Percentiles rank a stretch among this genome's conserved stretches.
Evolutionary conservation across 2,113 vertebrate species (phyloP).

Genomic region (Turnix velox): DNA sequence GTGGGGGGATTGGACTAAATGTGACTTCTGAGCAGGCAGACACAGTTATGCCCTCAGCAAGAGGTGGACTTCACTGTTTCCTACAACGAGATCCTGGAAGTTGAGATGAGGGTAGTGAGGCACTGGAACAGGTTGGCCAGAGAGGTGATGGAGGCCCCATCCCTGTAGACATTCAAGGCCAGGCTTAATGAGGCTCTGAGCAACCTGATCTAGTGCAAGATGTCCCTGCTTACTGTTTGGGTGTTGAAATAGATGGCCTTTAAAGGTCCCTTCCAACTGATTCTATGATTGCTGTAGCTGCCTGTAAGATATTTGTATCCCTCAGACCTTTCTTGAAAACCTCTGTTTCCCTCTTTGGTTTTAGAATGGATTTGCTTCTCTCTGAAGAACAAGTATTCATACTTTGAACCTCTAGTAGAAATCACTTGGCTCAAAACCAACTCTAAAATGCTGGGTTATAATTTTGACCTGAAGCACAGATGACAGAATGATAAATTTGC

Average conservation of each 20-base stretch:
- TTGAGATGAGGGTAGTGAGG: no score
- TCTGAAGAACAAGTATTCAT: background rate
- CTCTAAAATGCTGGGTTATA: background rate
- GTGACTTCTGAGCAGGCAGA: background rate
- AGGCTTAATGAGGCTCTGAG: no score
- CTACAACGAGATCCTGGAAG: background rate
- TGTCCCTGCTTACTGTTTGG: no score
- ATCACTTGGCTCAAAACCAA: background rate
- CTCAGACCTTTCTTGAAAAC: background rate
- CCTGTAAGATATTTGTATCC: background rate
- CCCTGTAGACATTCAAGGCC: no score
- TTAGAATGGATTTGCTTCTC: background rate
- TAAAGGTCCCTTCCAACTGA: no score
- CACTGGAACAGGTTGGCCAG: no score
- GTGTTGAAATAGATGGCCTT: no score
- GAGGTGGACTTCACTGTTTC: background rate
- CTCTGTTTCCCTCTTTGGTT: background rate
- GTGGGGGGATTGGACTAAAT: no score
- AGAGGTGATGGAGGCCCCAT: no score
- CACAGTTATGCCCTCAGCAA: accelerated
- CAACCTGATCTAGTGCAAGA: no score
- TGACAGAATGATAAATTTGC: constrained; percentile 44
- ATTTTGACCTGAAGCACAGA: constrained; percentile 3
- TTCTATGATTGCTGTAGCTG: background rate
- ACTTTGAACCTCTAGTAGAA: constrained; percentile 16